Base-by-base conservation (phyloP, 2,888 invertebrate species). In the Hesperia comma region DNA sequence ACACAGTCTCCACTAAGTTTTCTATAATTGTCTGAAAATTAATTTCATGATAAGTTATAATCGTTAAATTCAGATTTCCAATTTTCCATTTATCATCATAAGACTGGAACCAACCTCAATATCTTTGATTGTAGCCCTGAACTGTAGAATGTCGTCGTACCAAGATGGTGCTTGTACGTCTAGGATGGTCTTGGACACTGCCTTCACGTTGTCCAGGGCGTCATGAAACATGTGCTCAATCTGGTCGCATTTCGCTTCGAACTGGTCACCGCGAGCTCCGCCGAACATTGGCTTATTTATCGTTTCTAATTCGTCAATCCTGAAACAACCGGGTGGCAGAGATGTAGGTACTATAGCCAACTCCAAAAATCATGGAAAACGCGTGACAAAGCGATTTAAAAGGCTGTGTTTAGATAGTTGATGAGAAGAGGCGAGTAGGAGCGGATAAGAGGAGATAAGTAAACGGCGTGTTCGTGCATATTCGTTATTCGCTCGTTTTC, bases 141-240 rank as follows among this genome's bases (percentile, higher is more conserved):
- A 95, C 73, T 90, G 88, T 54, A 94, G 85, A 77, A 96, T 94
- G 71, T 95, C 95, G 74, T 96, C 96, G 82, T 96, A 96, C 98
- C 98, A 98, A n/a, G 95, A 94, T 0, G 95, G 94, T 40, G 95
- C 94, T 80, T 96, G 96, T 0, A 98, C 96, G 75, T 96, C 94
- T n/a, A 97, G 86, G 69, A 98, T 96, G 32, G 94, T 94, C 19
- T 92, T 80, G 41, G 95, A 93, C 1, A 95, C 95, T 7, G 85
- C 81, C 72, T 94, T 90, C 53, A 98, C 93, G 14, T 92, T 88
- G 19, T 86, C 83, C 40, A 98, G 85, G 10, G 95, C 94, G 26
- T 94, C 90, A 17, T 93, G 88, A 85, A 98, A 98, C 80, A 95
- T 94, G n/a, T 92, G 92, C 82, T 98, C 97, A 63, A 97, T 94